Evolutionary conservation across 2,797 vertebrate species (phyloP).

Genomic region (Lagorchestes hirsutus): DNA sequence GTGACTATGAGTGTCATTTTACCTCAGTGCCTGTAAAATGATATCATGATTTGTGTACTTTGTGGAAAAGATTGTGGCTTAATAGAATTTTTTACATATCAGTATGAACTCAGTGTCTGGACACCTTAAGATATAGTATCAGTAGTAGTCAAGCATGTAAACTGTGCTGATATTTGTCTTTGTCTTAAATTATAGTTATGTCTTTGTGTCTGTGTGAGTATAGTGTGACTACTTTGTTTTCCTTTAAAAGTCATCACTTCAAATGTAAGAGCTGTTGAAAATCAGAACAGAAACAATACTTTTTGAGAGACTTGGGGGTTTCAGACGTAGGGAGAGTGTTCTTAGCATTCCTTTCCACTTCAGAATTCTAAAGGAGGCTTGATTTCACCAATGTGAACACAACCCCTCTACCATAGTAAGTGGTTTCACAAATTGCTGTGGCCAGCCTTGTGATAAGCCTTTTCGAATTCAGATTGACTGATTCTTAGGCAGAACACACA

Average conservation of each 20-base stretch:
- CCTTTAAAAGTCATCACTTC: constrained; percentile 43
- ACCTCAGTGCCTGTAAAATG: background rate
- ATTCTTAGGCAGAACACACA: background rate
- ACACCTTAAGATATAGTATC: constrained; percentile 29
- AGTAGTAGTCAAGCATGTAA: constrained; percentile 24
- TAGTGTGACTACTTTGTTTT: constrained; percentile 33
- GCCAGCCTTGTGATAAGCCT: background rate
- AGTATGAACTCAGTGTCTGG: constrained; percentile 33
- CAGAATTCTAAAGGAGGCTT: background rate
- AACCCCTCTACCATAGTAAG: background rate
- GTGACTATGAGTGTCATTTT: background rate
- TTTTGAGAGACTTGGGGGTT: constrained; percentile 38
- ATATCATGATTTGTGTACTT: constrained; percentile 4
- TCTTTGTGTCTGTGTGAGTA: background rate
- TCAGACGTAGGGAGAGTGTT: background rate
- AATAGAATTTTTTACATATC: constrained; percentile 12
- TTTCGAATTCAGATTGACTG: background rate
- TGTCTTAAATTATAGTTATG: constrained; percentile 28
- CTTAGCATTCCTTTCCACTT: constrained; percentile 31
- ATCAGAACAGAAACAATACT: constrained; percentile 47
- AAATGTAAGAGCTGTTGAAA: constrained; percentile 53
- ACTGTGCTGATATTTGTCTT: constrained; percentile 40
- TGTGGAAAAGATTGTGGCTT: constrained; percentile 43
- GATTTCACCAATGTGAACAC: background rate
- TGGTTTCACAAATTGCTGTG: background rate